Conservation (phyloP, 2,797 vertebrate genomes). For the Echiichthys vipera region DNA sequence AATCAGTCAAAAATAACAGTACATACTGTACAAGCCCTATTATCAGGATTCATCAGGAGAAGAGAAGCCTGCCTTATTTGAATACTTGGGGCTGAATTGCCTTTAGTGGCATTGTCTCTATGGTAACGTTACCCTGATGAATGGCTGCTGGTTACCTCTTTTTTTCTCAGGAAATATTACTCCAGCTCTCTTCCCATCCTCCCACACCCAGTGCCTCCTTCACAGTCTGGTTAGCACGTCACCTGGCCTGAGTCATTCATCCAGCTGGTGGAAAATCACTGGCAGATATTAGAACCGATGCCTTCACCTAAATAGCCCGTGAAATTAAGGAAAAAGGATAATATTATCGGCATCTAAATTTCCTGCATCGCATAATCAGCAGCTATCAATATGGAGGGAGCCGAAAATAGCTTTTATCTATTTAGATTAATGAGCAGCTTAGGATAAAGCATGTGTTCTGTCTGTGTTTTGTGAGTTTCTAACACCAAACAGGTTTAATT, state of each 20-base stretch:
- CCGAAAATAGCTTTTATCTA: constrained; percentile 12
- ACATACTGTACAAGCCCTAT: constrained; percentile 14
- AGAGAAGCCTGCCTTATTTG: constrained; percentile 36
- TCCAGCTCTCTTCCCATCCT: constrained; percentile 64
- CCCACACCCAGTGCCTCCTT: constrained; percentile 73
- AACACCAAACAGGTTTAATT: constrained; percentile 49
- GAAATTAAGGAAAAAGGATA: constrained; percentile 3
- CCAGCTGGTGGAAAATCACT: constrained; percentile 74
- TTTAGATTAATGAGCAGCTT: constrained; percentile 31
- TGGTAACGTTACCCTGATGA: constrained; percentile 73
- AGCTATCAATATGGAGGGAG: background rate
- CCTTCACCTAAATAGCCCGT: constrained; percentile 26
- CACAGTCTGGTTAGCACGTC: constrained; percentile 67
- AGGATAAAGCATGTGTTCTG: background rate
- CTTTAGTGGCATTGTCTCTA: constrained; percentile 72
- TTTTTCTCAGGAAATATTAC: constrained; percentile 66
- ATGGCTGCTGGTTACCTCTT: constrained; percentile 56
- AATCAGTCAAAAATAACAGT: constrained; percentile 15
- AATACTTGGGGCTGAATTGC: constrained; percentile 50
- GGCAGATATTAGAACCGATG: constrained; percentile 31
- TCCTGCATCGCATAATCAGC: background rate
- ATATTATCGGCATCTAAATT: constrained; percentile 5
- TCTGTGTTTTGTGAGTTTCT: constrained; percentile 31
- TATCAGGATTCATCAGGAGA: constrained; percentile 38
- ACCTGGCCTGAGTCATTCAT: constrained; percentile 79